These are phyloP conservation scores for Drosophila lacteicornis DNA, from an alignment of 1,140 invertebrate genomes.

Conservation along the genomic window DNA sequence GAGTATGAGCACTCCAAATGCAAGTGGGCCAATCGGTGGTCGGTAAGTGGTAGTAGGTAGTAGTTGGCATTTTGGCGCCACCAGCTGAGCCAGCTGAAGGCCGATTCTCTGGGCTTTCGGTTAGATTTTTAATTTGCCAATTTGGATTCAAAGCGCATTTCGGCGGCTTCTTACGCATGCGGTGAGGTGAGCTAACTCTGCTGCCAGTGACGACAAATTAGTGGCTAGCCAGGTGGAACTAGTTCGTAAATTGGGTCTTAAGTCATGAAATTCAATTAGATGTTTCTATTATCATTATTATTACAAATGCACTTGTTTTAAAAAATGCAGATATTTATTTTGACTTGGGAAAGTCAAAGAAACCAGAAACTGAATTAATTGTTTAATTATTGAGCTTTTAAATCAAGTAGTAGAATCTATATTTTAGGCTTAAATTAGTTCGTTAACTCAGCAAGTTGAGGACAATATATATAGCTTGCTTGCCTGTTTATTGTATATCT, in stretches of 20 bases:
- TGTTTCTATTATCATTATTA: neutral
- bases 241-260: slow-evolving; percentile 9
- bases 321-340: neutral
- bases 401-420: neutral
- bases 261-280: neutral
- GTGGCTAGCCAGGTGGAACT: slow-evolving; percentile 20
- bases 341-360: neutral
- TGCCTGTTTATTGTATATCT: too few relatives aligned
- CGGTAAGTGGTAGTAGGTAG: slow-evolving; percentile 9
- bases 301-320: neutral
- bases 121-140: slow-evolving; percentile 51
- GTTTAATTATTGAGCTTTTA: neutral
- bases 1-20: slow-evolving; percentile 14
- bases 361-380: too few relatives aligned
- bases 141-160: slow-evolving; percentile 53
- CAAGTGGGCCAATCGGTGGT: slow-evolving; percentile 60
- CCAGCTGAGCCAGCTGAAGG: slow-evolving; percentile 42
- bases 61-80: slow-evolving; percentile 33
- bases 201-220: neutral
- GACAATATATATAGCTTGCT: too few relatives aligned
- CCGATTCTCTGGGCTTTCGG: slow-evolving; percentile 46
- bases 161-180: slow-evolving; percentile 20
- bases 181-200: slow-evolving; percentile 22
- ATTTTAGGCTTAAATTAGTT: too few relatives aligned
- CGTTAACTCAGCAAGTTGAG: too few relatives aligned